Base-by-base conservation (phyloP, 1,140 invertebrate species). In the Lepidurus apus region DNA sequence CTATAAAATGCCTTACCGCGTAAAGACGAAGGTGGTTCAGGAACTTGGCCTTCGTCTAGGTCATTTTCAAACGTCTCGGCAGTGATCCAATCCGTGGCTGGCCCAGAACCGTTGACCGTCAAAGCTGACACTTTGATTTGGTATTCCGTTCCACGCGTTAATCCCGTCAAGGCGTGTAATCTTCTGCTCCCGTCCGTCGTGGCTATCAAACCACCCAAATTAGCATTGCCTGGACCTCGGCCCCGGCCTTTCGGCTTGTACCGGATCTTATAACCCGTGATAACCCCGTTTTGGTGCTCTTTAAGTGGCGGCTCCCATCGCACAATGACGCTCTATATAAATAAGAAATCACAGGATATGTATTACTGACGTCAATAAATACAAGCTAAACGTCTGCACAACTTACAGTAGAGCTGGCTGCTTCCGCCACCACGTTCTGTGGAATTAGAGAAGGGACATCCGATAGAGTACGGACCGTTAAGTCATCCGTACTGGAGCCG, bases 251-350 rank as follows among this genome's bases (percentile, higher is more conserved):
- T 85, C 86, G 91, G 89, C 80, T 91, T 92, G 87, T 94, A 97
- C 73, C 94, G 90, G 76, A 99, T 91, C 87, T 97, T 98, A 86
- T 98, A 98, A 0, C 96, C 96, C 0, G 94, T 97, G 42, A 99
- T 95, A 43, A 95, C 87, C 1, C 97, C 97, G 85, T 98, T 98
- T 84, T 91, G 91, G 43, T 91, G 89, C 81, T 93, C 91, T 3
- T 88, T 82, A 0, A 93, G 90, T 0, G 95, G 95, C 4, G 94
- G 92, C 83, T 97, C 93, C 97, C 97, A 99, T 76, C 93, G 89
- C 7, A 98, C 90, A 42, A 93, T 89, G 26, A 97, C 90, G 79
- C 92, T 93, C 92, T 95, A 83, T 17, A 82, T 79, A 17, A 43
- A 11, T 74, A 74, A 74, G 74, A 34, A 13, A 42, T 24, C 42